Percentiles rank a stretch among this genome's conserved stretches.
Conservation (phyloP, 2,797 vertebrate genomes). For the Ciconia nigra region DNA sequence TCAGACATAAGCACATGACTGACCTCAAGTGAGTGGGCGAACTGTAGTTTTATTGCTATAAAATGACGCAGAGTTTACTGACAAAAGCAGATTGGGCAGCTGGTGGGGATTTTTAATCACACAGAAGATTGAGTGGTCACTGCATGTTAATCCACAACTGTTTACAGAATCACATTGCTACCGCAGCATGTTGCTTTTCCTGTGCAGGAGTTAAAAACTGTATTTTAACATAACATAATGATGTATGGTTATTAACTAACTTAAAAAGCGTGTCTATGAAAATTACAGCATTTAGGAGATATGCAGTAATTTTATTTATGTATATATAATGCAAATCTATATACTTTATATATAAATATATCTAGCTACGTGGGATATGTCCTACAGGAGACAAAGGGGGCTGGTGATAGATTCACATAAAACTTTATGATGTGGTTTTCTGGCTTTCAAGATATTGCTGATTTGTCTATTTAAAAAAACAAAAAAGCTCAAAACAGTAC, state of each 20-base stretch:
- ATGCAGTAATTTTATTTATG: neutral
- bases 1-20: neutral
- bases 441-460: neutral
- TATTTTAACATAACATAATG: neutral
- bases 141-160: slow-evolving; percentile 13
- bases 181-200: neutral
- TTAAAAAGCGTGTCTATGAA: neutral
- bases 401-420: neutral
- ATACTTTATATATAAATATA: neutral
- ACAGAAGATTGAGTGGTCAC: slow-evolving; percentile 1
- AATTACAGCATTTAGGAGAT: neutral
- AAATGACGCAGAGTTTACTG: neutral
- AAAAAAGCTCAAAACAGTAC: neutral
- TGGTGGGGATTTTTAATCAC: slow-evolving; percentile 26
- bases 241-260: neutral
- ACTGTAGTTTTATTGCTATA: neutral
- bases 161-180: neutral
- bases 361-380: neutral
- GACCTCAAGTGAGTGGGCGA: neutral
- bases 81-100: slow-evolving; percentile 13
- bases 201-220: neutral
- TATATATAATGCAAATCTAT: neutral
- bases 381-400: neutral
- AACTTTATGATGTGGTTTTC: slow-evolving; percentile 1
- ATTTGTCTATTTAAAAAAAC: neutral